Percentiles rank a stretch among this genome's conserved stretches.
phyloP scores from a whole-genome alignment of 2,888 invertebrate species.

The Drosophila maculinotata region DNA sequence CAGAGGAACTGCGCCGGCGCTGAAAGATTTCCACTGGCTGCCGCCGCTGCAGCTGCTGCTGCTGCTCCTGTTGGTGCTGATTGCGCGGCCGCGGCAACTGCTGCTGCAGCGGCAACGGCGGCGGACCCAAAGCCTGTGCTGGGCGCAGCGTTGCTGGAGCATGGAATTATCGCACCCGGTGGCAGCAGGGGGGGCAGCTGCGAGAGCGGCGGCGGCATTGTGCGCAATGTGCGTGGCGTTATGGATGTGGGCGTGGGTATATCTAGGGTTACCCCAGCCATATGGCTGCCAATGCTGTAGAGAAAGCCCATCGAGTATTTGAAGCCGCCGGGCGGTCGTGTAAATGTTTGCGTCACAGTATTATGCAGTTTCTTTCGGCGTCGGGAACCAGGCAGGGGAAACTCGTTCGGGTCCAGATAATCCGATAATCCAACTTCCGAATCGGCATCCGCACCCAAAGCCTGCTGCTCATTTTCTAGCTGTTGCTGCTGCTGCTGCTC shows the following conservation, averaged over 20 bases:
- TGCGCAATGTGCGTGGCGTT: slow-evolving; percentile 61
- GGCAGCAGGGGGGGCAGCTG: slow-evolving; percentile 37
- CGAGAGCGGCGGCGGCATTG: slow-evolving; percentile 48
- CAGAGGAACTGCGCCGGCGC: slow-evolving; percentile 55
- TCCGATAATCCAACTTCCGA: slow-evolving; percentile 35
- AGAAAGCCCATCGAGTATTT: slow-evolving; percentile 73
- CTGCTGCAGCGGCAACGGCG: not conserved
- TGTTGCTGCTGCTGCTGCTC: slow-evolving; percentile 10
- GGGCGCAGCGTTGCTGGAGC: slow-evolving; percentile 19
- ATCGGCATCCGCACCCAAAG: slow-evolving; percentile 26
- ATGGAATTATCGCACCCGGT: slow-evolving; percentile 5
- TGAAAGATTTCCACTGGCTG: slow-evolving; percentile 8
- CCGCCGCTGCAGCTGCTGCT: slow-evolving; percentile 6
- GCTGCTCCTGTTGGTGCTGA: slow-evolving; percentile 2
- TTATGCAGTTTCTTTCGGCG: slow-evolving; percentile 29
- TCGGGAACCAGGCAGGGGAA: slow-evolving; percentile 38
- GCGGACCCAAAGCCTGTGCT: slow-evolving; percentile 33
- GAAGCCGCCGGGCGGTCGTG: slow-evolving; percentile 71
- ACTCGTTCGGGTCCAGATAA: slow-evolving; percentile 47
- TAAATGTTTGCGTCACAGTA: slow-evolving; percentile 51
- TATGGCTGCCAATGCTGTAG: slow-evolving; percentile 60
- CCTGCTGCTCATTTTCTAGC: slow-evolving; percentile 11
- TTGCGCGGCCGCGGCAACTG: slow-evolving; percentile 1
- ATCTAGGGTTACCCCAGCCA: slow-evolving; percentile 68
- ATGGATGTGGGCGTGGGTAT: slow-evolving; percentile 72